Conservation (phyloP, 2,888 invertebrate genomes). For the Cataglyphis cursor region DNA sequence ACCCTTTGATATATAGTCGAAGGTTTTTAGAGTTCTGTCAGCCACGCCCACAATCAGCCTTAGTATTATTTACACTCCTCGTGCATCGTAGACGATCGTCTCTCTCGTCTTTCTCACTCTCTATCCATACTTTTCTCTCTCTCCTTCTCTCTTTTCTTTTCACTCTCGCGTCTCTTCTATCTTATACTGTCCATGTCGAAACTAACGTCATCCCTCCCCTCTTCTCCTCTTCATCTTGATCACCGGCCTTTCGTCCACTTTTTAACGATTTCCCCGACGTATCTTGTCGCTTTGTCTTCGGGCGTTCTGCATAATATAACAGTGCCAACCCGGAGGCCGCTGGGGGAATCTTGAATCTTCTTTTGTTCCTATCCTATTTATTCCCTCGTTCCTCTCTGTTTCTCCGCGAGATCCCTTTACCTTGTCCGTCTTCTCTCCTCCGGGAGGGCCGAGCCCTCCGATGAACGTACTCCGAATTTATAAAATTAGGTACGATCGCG, state of each 20-base stretch:
- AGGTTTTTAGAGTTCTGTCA: slow-evolving; percentile 87
- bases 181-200: slow-evolving; percentile 41
- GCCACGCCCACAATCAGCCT: slow-evolving; percentile 87
- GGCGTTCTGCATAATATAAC: slow-evolving; percentile 51
- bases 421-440: neutral
- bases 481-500: slow-evolving; percentile 72
- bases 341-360: slow-evolving; percentile 43
- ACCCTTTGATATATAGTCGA: slow-evolving; percentile 87
- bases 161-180: slow-evolving; percentile 43
- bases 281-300: slow-evolving; percentile 56
- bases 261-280: slow-evolving; percentile 47
- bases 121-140: slow-evolving; percentile 57
- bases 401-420: neutral
- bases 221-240: slow-evolving; percentile 54
- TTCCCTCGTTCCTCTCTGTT: slow-evolving; percentile 13
- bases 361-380: slow-evolving; percentile 43
- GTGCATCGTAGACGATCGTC: slow-evolving; percentile 73
- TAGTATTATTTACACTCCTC: slow-evolving; percentile 86
- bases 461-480: slow-evolving; percentile 67
- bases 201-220: slow-evolving; percentile 47
- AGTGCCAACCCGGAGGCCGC: slow-evolving; percentile 47
- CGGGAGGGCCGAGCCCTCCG: slow-evolving; percentile 23
- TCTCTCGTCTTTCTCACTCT: slow-evolving; percentile 63
- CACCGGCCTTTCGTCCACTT: slow-evolving; percentile 43
- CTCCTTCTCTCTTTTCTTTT: slow-evolving; percentile 47